A percentile compares a stretch with the other conserved stretches of the same genome.
phyloP scores from a whole-genome alignment of 2,113 vertebrate species.

The Pseudopipra pipra region DNA sequence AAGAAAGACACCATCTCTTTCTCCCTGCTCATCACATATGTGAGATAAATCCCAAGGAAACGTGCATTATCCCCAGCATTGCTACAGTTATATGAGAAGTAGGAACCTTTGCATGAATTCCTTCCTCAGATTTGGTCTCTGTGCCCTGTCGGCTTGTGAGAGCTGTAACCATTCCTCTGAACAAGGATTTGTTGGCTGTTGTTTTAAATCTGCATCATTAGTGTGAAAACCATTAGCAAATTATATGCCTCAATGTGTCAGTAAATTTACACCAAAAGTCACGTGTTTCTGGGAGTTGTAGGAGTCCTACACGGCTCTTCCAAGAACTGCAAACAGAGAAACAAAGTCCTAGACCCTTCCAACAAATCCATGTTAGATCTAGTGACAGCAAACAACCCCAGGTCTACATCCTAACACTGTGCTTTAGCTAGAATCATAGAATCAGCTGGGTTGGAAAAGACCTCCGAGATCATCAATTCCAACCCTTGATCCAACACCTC shows the following conservation, averaged over 20 bases:
- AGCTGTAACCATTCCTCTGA: background rate
- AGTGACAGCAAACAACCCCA: background rate
- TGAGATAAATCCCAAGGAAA: background rate
- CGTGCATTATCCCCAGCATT: background rate
- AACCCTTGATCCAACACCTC: no score
- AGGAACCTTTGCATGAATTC: background rate
- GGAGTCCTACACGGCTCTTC: accelerated
- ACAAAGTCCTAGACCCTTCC: background rate
- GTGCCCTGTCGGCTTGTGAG: background rate
- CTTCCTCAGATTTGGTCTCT: background rate
- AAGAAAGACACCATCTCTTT: background rate
- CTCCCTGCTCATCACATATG: background rate
- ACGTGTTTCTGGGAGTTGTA: background rate
- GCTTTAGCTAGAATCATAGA: background rate
- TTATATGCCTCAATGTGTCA: background rate
- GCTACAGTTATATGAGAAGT: background rate
- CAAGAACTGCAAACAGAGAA: background rate
- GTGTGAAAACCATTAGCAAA: background rate
- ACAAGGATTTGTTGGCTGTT: background rate
- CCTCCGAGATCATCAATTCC: no score
- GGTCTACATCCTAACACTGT: background rate
- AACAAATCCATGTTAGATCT: background rate
- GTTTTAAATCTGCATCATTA: background rate
- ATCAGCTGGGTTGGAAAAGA: no score
- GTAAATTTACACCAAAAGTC: background rate